Base-by-base conservation (phyloP, 2,888 invertebrate species). In the Drosophila setosimentum region DNA sequence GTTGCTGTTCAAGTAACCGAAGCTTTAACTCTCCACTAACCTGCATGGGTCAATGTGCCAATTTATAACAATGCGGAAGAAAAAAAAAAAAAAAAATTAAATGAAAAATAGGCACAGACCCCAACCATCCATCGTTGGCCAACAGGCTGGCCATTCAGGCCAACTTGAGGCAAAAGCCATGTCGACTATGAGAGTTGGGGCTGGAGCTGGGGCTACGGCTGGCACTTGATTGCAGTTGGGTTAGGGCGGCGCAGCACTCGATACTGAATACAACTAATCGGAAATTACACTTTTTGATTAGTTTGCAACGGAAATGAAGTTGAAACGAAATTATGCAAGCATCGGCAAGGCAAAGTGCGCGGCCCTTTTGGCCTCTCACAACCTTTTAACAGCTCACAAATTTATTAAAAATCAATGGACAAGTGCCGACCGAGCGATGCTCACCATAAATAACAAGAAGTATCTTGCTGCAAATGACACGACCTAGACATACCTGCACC, bases 271-370 rank as follows among this genome's bases (percentile, higher is more conserved):
- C 87, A 87, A 90, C 90, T 90, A 87, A 91, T 93, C 93, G 93
- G 93, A 93, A 93, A 93, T 93, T 93, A 92, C 93, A 92, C 89
- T 93, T 92, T 93, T 92, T 93, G 93, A 93, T 93, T 93, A 93
- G 92, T 92, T 91, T 91, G 87, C 89, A 92, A 90, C 91, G 93
- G 93, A 93, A 93, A 93, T 93, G 92, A 92, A 93, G 89, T 90
- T 91, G 91, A 92, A 93, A 93, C 91, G 92, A 92, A 93, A 93
- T 93, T 93, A 93, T 92, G 91, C 86, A 89, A 78, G 78, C 64
- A 70, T 61, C 53, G 63, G 57, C 51, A 32, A 50, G 73, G 60
- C 69, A 65, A 68, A 73, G 51, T 60, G 74, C 67, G 76, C 73
- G 57, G 55, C 49, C 63, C 69, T 77, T 70, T 73, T 64, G 48